Evolutionary conservation across 1,140 invertebrate species (phyloP).

Genomic region (Portunus trituberculatus): DNA sequence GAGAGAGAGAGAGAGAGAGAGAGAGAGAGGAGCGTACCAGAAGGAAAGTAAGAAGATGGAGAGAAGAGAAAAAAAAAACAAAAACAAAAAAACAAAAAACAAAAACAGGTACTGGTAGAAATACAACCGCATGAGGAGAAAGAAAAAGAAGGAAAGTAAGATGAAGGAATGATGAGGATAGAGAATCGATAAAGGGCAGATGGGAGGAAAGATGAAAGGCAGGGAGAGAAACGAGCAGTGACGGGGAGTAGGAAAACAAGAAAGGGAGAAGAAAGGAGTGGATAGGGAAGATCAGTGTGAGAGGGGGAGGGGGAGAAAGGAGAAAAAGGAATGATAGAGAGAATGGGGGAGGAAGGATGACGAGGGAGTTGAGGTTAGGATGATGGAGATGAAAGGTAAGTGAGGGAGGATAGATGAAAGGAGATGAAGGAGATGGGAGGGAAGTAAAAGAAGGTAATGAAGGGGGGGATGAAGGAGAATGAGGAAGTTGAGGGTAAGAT

Average conservation of each 20-base stretch:
- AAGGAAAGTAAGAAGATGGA: neutral
- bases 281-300: neutral
- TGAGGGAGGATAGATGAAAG: neutral
- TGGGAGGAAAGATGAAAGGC: neutral
- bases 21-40: neutral
- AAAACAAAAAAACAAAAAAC: no score
- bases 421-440: neutral
- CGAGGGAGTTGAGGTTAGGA: neutral
- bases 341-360: no score
- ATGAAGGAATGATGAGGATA: neutral
- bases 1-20: no score
- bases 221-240: neutral
- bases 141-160: neutral
- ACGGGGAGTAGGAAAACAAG: neutral
- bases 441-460: neutral
- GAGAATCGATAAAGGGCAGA: neutral
- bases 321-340: neutral
- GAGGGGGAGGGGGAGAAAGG: neutral
- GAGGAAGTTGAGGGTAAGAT: neutral
- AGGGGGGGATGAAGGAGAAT: neutral
- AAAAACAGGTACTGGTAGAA: neutral
- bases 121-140: neutral
- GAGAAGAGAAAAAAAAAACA: neutral
- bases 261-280: neutral
- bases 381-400: neutral